Base-by-base conservation (phyloP, 2,113 vertebrate genomes). In the Anarhynchus alexandrinus region DNA sequence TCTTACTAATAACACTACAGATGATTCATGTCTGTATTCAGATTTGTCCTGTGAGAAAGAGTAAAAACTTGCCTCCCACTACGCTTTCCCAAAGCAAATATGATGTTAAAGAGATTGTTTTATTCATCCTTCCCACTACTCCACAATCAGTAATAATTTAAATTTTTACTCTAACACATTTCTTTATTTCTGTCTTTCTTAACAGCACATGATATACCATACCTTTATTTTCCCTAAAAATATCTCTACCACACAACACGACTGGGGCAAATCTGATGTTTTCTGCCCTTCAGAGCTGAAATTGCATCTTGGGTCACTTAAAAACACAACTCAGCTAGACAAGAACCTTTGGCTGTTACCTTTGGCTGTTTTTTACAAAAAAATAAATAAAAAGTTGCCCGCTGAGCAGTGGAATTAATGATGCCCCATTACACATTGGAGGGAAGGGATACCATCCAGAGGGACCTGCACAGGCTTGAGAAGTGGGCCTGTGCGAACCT, bases 231-330 rank as follows among this genome's bases (percentile, higher is more conserved):
- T 58, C 7, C 16, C 26, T 45, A 42, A 83, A 83, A 11, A 61
- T 38, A 65, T 14, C 13, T 10, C 25, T 61, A 55, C 14, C 15
- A 66, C 21, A 73, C 15, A 62, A 25, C 19, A 45, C 0, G 0
- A 55, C 2, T 26, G 42, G 14, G 64, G 9, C 7, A 92, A 83
- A 94, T 57, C 3, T 58, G 30, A 49, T 6, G 34, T 79, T 15
- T 91, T 71, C 30, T 73, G 52, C 5, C 19, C 15, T 19, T 83
- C 25, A 66, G 40, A 76, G 18, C 3, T 45, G 36, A 85, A 93
- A 58, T 45, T 5, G 65, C 17, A 77, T 73, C 23, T 42, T 73
- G 29, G 21, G 21, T 52, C 21, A 54, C 19, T 86, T 21, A 61
- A 1, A 67, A 87, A 55, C 16, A 69, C 23, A 88, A 55, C 15